These are phyloP conservation scores for Halcyon smyrnensis DNA, from an alignment of 2,797 vertebrate species.

Conservation along the genomic window DNA sequence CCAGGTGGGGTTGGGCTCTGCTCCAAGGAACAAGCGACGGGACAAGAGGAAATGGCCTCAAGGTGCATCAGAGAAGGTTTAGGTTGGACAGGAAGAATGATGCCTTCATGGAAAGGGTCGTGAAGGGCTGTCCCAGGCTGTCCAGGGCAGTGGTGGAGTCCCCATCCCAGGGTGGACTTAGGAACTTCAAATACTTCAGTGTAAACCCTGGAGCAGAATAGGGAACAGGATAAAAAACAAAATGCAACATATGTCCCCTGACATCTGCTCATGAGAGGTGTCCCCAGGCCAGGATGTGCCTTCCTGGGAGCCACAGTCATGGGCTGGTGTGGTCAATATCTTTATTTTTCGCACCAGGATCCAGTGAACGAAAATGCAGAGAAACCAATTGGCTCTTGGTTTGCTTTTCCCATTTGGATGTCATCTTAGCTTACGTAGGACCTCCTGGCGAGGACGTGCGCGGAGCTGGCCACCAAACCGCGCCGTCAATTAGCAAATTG, in stretches of 20 bases:
- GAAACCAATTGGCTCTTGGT: background rate
- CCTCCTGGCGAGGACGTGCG: fast-evolving
- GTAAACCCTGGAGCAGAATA: background rate
- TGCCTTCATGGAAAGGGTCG: no score
- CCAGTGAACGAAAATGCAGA: background rate
- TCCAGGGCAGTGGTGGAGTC: no score
- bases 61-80: no score
- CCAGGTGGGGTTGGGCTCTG: no score
- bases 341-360: background rate
- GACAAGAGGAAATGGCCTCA: no score
- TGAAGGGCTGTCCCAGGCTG: no score
- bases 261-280: background rate
- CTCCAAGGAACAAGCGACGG: no score
- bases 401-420: background rate
- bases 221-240: background rate
- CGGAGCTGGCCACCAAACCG: background rate
- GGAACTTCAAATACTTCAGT: slow-evolving; percentile 27
- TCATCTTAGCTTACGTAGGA: background rate
- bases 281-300: background rate
- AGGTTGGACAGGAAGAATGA: no score
- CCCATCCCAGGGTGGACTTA: background rate
- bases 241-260: fast-evolving
- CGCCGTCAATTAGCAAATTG: background rate
- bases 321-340: background rate
- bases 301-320: fast-evolving